Evolutionary conservation across 1,140 invertebrate genomes (phyloP).

Genomic region (Geopemphigus sp.): DNA sequence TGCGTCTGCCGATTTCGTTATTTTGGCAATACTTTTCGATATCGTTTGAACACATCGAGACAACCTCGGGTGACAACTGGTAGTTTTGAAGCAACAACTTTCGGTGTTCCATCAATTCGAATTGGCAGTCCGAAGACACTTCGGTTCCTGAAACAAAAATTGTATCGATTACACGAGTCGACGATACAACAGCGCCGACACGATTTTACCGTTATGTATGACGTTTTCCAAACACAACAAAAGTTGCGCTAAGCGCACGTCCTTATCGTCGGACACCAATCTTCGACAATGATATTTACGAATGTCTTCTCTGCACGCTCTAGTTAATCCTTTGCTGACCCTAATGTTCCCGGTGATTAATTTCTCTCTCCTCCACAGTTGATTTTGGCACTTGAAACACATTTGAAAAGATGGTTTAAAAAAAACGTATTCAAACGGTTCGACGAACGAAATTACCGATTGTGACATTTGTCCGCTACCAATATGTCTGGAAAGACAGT

Average conservation of each 20-base stretch:
- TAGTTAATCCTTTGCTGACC: slow-evolving; percentile 82
- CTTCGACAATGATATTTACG: slow-evolving; percentile 73
- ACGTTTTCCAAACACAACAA: slow-evolving; percentile 88
- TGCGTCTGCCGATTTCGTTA: slow-evolving; percentile 77
- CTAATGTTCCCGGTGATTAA: slow-evolving; percentile 88
- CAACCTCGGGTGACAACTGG: slow-evolving; percentile 85
- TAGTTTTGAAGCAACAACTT: slow-evolving; percentile 91
- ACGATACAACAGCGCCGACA: slow-evolving; percentile 13
- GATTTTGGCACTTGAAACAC: slow-evolving; percentile 73
- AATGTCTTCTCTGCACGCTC: slow-evolving; percentile 88
- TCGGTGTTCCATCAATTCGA: slow-evolving; percentile 86
- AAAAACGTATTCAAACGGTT: slow-evolving; percentile 14
- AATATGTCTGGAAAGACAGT: slow-evolving; percentile 47
- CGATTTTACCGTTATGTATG: slow-evolving; percentile 65
- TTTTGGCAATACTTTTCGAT: slow-evolving; percentile 70
- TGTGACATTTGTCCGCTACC: slow-evolving; percentile 43
- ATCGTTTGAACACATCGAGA: slow-evolving; percentile 83
- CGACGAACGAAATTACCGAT: neutral
- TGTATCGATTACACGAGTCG: neutral
- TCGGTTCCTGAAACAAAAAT: slow-evolving; percentile 57
- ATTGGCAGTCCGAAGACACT: slow-evolving; percentile 72
- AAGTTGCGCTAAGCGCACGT: slow-evolving; percentile 83
- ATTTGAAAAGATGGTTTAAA: slow-evolving; percentile 19
- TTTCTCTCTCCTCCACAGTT: slow-evolving; percentile 80
- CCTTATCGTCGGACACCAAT: slow-evolving; percentile 75